Conservation (phyloP, 2,113 vertebrate species). For the Nanorana parkeri region DNA sequence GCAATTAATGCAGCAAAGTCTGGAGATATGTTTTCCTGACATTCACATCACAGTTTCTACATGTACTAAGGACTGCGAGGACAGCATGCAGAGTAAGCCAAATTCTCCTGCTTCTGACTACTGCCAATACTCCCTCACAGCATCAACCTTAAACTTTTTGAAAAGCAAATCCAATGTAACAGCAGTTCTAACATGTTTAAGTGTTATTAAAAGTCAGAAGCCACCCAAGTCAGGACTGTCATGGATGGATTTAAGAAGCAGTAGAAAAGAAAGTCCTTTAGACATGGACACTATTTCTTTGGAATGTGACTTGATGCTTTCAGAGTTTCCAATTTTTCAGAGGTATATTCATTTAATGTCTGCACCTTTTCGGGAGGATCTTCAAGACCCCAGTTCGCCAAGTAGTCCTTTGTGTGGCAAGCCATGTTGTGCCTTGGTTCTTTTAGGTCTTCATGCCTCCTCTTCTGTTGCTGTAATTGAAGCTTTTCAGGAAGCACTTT, state of each 20-base stretch:
- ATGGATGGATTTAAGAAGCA: constrained; percentile 84
- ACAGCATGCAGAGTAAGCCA: constrained; percentile 53
- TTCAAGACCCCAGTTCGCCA: constrained; percentile 66
- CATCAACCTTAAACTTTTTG: constrained; percentile 86
- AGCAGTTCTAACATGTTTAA: constrained; percentile 83
- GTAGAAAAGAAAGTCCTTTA: constrained; percentile 80
- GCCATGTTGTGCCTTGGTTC: constrained; percentile 74
- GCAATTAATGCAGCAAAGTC: constrained; percentile 72
- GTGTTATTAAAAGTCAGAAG: constrained; percentile 70
- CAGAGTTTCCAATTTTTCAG: constrained; percentile 82
- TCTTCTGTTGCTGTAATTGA: constrained; percentile 70
- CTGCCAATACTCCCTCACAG: constrained; percentile 78
- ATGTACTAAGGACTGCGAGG: constrained; percentile 60
- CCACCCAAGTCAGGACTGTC: constrained; percentile 78
- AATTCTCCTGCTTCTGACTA: constrained; percentile 60
- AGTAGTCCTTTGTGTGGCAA: constrained; percentile 78
- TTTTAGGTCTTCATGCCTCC: constrained; percentile 82
- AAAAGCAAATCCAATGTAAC: constrained; percentile 84
- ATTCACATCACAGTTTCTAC: constrained; percentile 64
- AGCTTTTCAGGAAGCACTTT: constrained; percentile 84
- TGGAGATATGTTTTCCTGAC: constrained; percentile 68
- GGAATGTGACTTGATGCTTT: constrained; percentile 84
- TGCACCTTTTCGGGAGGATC: constrained; percentile 73
- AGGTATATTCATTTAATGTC: constrained; percentile 80
- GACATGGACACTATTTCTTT: constrained; percentile 83